A percentile compares a stretch with the other conserved stretches of the same genome.
Conservation (phyloP, 1,140 invertebrate species). For the Alviniconcha marisindica region DNA sequence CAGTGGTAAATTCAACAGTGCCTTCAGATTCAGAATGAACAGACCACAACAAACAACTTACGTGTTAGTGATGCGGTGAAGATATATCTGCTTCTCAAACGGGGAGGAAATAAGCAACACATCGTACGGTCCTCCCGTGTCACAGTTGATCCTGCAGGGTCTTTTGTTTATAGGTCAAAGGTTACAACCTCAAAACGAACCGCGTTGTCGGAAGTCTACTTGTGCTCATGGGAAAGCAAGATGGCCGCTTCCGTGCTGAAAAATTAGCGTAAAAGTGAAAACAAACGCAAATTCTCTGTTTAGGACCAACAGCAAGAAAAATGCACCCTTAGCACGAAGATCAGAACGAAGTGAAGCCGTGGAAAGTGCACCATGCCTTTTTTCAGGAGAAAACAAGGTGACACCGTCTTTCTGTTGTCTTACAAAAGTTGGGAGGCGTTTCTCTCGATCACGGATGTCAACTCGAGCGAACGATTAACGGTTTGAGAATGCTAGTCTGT, state of each 20-base stretch:
- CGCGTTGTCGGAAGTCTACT: neutral
- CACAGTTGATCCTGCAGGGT: too few species aligned
- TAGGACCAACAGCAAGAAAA: neutral
- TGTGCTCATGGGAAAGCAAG: conserved; percentile 10
- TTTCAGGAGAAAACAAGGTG: conserved; percentile 33
- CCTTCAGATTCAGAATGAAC: too few species aligned
- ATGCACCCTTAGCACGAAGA: neutral
- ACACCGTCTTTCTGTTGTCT: neutral
- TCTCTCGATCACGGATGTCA: neutral
- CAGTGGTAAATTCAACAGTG: too few species aligned
- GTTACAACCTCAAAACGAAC: neutral
- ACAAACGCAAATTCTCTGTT: neutral
- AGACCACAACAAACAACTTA: too few species aligned
- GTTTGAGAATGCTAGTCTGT: too few species aligned
- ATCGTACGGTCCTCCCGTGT: too few species aligned
- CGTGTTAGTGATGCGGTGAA: too few species aligned
- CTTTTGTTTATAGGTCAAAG: neutral
- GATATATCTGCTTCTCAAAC: too few species aligned
- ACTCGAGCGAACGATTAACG: neutral
- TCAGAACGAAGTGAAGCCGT: neutral
- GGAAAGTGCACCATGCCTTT: conserved; percentile 22
- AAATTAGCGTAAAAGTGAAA: conserved; percentile 8
- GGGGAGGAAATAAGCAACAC: too few species aligned
- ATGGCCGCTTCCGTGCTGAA: conserved; percentile 18
- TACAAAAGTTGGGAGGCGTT: conserved; percentile 21